Base-by-base conservation (phyloP, 2,888 invertebrate species). In the Clanis bilineata region DNA sequence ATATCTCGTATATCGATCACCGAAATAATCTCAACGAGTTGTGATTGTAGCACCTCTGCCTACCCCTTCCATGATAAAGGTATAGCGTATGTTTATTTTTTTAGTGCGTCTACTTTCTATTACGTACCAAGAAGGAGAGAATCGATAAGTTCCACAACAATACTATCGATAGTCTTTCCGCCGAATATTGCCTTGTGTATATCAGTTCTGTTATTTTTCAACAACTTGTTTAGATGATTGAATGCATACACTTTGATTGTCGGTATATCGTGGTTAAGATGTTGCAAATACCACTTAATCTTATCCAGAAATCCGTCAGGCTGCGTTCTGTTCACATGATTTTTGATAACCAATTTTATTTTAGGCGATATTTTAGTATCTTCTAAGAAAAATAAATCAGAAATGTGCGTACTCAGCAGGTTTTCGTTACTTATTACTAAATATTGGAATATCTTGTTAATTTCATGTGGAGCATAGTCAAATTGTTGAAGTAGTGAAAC, bases 371-470 rank as follows among this genome's bases (percentile, higher is more conserved):
- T 91, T 22, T 94, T 92, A 0, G 95, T 90, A 64, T 95, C 94
- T 66, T 96, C 95, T 58, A 98, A 89, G 73, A 98, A 98, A 85
- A 97, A 97, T 36, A 98, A 89, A 80, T 98, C 97, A 0, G 95
- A 93, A 66, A 98, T 95, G 73, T 96, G 93, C 1, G 93, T 88
- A 58, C 94, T 93, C 32, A 97, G 79, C 41, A 94, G 83, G 55
- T 93, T 92, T 68, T 95, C 94, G 73, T 96, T 96, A 69, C 95
- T 94, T 0, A 97, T 83, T 2, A 98, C 93, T 12, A 98, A 92
- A 78, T 95, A 97, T 61, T 95, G 94, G 67, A 97, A 95, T 71
- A 98, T 96, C 55, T 94, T 93, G 65, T 96, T 95, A 5, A 97
- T 95, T 85, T 96, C 95, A 39, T 90, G 88, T 0, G 95, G 94